Percentiles rank a stretch among this genome's conserved stretches.
phyloP scores from a whole-genome alignment of 1,140 invertebrate species.

The Paraescarpia echinospica region DNA sequence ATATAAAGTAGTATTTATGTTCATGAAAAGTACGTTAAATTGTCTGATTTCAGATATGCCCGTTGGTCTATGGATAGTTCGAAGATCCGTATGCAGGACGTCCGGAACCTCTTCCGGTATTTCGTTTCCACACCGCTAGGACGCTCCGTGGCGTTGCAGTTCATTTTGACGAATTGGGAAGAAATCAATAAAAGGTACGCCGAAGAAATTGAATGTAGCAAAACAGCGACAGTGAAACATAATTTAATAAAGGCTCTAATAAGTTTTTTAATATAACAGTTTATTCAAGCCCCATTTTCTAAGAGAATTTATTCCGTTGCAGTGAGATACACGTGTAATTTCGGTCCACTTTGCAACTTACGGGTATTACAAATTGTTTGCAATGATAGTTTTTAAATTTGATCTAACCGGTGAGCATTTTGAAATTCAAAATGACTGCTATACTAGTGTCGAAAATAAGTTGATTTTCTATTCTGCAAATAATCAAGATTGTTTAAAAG shows the following conservation, averaged over 20 bases:
- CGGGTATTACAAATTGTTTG: too few relatives aligned
- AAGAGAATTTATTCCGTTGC: too few relatives aligned
- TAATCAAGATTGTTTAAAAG: too few relatives aligned
- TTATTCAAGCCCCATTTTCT: too few relatives aligned
- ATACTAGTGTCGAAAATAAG: background rate
- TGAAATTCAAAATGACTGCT: background rate
- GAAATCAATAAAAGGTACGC: constrained; percentile 35
- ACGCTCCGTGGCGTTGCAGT: constrained; percentile 48
- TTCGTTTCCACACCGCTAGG: constrained; percentile 47
- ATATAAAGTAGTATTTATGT: background rate
- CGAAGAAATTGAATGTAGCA: too few relatives aligned
- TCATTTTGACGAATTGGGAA: constrained; percentile 49
- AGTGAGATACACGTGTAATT: too few relatives aligned
- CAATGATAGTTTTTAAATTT: too few relatives aligned
- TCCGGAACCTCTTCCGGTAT: constrained; percentile 46
- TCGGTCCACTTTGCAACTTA: too few relatives aligned
- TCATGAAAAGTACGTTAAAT: background rate
- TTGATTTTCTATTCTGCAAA: background rate
- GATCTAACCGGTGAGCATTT: background rate
- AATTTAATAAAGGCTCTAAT: too few relatives aligned
- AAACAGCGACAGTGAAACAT: too few relatives aligned
- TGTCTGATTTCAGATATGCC: constrained; percentile 39
- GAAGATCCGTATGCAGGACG: constrained; percentile 49
- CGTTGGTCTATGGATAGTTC: constrained; percentile 46
- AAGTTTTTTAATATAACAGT: too few relatives aligned